Conservation (phyloP, 2,113 vertebrate species). For the Argyrosomus japonicus region DNA sequence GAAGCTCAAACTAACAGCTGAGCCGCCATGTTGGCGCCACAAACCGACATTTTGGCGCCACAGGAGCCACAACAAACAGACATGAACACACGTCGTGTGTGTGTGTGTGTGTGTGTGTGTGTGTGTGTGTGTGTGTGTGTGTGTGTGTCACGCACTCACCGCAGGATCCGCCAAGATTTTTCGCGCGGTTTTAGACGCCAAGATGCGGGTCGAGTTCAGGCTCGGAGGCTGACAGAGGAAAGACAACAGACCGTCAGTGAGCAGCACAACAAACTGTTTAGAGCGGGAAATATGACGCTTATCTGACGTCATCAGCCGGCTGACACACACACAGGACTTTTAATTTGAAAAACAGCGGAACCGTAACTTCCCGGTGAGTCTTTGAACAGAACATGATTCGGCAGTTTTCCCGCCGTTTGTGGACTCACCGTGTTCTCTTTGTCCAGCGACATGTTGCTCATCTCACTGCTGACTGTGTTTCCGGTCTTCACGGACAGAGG, state of each 20-base stretch:
- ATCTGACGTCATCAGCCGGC: no score
- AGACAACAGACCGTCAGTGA: not conserved
- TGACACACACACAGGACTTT: no score
- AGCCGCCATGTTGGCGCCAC: conserved; percentile 48
- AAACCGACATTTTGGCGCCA: no score
- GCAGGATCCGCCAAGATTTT: conserved; percentile 88
- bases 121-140: accelerated
- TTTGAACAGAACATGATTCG: no score
- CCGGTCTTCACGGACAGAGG: conserved; percentile 83
- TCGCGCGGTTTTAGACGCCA: conserved; percentile 90
- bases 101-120: no score
- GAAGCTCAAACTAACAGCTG: no score
- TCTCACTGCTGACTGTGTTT: conserved; percentile 66
- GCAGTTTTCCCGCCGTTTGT: accelerated
- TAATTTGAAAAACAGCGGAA: no score
- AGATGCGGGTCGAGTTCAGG: conserved; percentile 82
- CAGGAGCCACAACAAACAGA: no score
- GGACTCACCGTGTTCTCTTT: conserved; percentile 94
- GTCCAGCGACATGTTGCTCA: conserved; percentile 83
- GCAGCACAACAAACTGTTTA: not conserved
- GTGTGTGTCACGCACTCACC: conserved; percentile 84
- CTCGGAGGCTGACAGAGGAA: conserved; percentile 87
- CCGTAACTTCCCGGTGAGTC: no score
- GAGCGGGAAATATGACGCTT: no score
- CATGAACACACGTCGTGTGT: no score